These are phyloP conservation scores for Cydia fagiglandana DNA, from an alignment of 1,140 invertebrate genomes.

Conservation along the genomic window DNA sequence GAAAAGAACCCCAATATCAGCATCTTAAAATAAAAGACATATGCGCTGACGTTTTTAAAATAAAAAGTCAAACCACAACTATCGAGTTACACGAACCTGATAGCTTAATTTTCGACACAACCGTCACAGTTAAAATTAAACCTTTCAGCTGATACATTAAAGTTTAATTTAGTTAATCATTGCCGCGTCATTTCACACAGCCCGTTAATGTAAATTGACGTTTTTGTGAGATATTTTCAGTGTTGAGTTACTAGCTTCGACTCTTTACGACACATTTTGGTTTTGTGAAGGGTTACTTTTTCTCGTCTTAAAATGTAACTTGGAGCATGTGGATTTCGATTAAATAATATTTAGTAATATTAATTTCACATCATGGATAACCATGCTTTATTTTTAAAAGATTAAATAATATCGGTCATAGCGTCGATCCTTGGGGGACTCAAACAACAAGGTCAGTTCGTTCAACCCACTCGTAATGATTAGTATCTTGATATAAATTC, in stretches of 20 bases:
- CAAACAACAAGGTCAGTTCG: background rate
- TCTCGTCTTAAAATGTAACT: background rate
- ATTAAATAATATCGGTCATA: background rate
- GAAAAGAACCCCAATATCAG: background rate
- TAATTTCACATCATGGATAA: background rate
- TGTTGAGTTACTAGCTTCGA: conserved; percentile 5
- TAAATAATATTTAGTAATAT: background rate
- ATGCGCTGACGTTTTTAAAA: conserved; percentile 48
- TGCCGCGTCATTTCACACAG: background rate
- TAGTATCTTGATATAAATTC: too few relatives aligned
- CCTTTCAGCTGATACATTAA: conserved; percentile 12
- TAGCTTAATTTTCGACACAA: conserved; percentile 50
- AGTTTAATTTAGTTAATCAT: background rate
- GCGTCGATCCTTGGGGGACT: background rate
- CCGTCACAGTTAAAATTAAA: conserved; percentile 33
- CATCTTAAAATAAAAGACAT: conserved; percentile 38
- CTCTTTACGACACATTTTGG: background rate
- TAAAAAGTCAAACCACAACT: conserved; percentile 53
- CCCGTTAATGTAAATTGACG: conserved; percentile 17
- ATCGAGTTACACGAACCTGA: conserved; percentile 56
- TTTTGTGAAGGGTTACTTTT: conserved; percentile 8
- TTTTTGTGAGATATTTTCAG: conserved; percentile 30
- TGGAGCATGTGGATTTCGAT: background rate
- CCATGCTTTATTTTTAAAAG: background rate
- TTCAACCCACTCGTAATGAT: background rate